These are phyloP conservation scores for Telmatochromis sp. DNA, from an alignment of 2,113 vertebrate genomes.

Conservation along the genomic window DNA sequence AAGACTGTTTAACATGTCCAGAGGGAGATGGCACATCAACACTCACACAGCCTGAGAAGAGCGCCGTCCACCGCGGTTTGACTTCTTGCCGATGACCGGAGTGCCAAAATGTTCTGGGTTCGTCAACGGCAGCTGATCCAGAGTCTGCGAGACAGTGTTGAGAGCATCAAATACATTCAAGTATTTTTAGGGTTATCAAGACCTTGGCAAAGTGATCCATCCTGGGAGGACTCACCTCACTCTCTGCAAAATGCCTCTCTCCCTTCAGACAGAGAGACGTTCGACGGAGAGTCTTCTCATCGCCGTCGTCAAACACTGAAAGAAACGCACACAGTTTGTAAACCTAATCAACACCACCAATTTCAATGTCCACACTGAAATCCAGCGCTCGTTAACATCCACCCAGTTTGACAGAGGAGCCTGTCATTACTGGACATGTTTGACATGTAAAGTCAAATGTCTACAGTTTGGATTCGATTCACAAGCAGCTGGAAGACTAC, in stretches of 20 bases:
- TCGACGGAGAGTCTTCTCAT: slow-evolving; percentile 92
- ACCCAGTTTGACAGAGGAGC: background rate
- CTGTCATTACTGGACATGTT: background rate
- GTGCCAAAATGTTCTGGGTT: slow-evolving; percentile 98
- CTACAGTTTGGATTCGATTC: background rate
- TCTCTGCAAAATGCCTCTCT: slow-evolving; percentile 97
- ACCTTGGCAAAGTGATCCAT: background rate
- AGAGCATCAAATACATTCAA: background rate
- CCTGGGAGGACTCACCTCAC: slow-evolving; percentile 77
- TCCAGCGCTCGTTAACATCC: background rate
- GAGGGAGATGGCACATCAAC: background rate
- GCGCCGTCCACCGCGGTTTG: slow-evolving; percentile 84
- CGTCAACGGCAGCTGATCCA: slow-evolving; percentile 94
- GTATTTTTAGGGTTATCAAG: background rate
- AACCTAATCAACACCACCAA: background rate
- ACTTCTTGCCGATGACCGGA: slow-evolving; percentile 96
- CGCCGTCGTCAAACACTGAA: slow-evolving; percentile 95
- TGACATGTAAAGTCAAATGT: background rate
- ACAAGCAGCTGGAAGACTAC: background rate
- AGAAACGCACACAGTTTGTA: background rate
- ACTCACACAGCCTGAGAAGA: slow-evolving; percentile 91
- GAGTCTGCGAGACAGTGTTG: slow-evolving; percentile 68
- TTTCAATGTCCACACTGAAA: background rate
- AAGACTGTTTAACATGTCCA: background rate
- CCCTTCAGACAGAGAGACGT: slow-evolving; percentile 97